Percentiles rank a stretch among this genome's conserved stretches.
Evolutionary conservation across 92 coral and sea anemone species (phyloP).

Genomic region (Blastomussa wellsi): DNA sequence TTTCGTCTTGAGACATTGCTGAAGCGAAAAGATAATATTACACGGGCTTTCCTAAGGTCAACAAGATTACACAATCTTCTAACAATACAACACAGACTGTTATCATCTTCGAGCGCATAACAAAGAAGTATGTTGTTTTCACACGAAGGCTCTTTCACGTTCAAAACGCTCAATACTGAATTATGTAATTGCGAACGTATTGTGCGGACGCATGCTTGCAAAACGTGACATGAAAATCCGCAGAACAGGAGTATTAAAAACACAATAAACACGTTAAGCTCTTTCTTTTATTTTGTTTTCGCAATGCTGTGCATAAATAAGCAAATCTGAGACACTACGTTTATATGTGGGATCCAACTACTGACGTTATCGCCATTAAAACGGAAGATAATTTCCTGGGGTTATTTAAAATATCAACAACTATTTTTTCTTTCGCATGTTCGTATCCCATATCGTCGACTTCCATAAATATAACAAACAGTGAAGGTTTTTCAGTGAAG

Average conservation of each 20-base stretch:
- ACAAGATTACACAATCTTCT: constrained; percentile 16
- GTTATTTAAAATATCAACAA: constrained; percentile 2
- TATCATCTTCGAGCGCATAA: not conserved
- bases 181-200: not conserved
- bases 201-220: not conserved
- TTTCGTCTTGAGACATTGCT: not conserved
- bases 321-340: not conserved
- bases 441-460: not conserved
- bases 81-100: not conserved
- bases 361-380: not conserved
- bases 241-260: constrained; percentile 1
- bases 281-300: constrained; percentile 20
- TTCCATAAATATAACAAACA: not conserved
- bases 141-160: constrained; percentile 16
- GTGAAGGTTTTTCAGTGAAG: not conserved
- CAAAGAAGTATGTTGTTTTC: constrained; percentile 3
- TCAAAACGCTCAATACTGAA: not conserved
- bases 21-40: not conserved
- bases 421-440: constrained; percentile 5
- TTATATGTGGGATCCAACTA: not conserved
- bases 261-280: not conserved
- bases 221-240: constrained; percentile 13
- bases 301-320: constrained; percentile 9
- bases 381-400: not conserved
- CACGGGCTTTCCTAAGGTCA: not conserved